Percentiles rank a stretch among this genome's conserved stretches.
These are phyloP conservation scores for Erpobdella octoculata DNA, from an alignment of 2,888 invertebrate genomes.

Conservation along the genomic window DNA sequence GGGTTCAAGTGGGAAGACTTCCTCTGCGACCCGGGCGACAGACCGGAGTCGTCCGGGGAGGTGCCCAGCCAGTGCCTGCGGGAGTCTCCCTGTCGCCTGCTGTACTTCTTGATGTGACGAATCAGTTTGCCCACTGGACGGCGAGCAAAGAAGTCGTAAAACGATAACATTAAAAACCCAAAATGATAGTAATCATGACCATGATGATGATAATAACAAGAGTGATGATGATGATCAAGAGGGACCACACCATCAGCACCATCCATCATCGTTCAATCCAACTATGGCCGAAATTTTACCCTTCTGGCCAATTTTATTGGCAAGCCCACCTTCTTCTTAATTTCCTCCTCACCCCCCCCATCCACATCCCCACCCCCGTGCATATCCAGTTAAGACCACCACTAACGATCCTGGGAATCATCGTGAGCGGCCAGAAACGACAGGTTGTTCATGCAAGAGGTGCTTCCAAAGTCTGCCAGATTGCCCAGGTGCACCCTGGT, in stretches of 20 bases:
- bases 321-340: too few species aligned
- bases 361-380: too few species aligned
- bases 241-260: too few species aligned
- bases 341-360: too few species aligned
- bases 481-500: conserved; percentile 91
- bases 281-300: too few species aligned
- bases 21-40: background rate
- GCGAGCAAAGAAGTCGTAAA: background rate
- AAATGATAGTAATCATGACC: too few species aligned
- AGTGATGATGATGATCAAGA: too few species aligned
- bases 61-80: conserved; percentile 15
- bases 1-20: background rate
- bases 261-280: too few species aligned
- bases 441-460: conserved; percentile 91
- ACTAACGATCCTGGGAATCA: conserved; percentile 37
- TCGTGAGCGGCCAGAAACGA: conserved; percentile 64
- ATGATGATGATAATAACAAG: too few species aligned
- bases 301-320: too few species aligned
- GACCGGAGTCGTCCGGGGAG: background rate
- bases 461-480: conserved; percentile 85
- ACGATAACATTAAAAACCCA: background rate
- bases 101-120: conserved; percentile 18
- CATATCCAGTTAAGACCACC: too few species aligned
- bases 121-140: conserved; percentile 12
- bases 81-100: background rate